Evolutionary conservation across 2,113 vertebrate species (phyloP).

Genomic region (Cottus gobio): DNA sequence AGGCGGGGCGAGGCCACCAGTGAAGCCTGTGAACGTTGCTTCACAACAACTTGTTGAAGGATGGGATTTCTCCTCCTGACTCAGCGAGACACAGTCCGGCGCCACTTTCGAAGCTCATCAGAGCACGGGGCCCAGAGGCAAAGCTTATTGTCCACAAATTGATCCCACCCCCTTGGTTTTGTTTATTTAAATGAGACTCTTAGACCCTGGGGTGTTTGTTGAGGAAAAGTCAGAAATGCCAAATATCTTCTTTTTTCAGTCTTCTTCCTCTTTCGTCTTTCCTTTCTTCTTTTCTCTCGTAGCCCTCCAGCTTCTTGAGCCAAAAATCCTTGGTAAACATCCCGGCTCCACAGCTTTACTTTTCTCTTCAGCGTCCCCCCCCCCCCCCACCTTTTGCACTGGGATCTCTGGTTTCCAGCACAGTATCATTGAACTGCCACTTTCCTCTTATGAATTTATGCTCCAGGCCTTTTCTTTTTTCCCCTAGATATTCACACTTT

Average conservation of each 20-base stretch:
- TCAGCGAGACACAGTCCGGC: slow-evolving; percentile 70
- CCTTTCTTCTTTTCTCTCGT: slow-evolving; percentile 78
- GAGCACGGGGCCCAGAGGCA: slow-evolving; percentile 68
- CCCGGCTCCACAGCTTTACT: slow-evolving; percentile 72
- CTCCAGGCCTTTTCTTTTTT: neutral
- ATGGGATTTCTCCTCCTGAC: slow-evolving; percentile 75
- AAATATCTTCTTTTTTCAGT: slow-evolving; percentile 73
- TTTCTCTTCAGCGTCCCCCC: slow-evolving; percentile 47
- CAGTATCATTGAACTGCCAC: slow-evolving; percentile 49
- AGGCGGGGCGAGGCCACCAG: slow-evolving; percentile 67
- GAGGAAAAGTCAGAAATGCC: slow-evolving; percentile 78
- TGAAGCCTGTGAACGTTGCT: slow-evolving; percentile 71
- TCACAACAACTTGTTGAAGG: slow-evolving; percentile 76
- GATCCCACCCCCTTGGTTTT: slow-evolving; percentile 78
- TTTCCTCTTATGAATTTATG: slow-evolving; percentile 28
- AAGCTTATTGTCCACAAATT: slow-evolving; percentile 78
- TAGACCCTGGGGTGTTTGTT: slow-evolving; percentile 78
- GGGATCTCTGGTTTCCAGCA: slow-evolving; percentile 64
- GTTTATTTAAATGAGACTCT: slow-evolving; percentile 83
- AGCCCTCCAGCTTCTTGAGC: slow-evolving; percentile 74
- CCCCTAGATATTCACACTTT: neutral
- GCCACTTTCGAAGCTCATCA: slow-evolving; percentile 72
- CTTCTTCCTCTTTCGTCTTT: slow-evolving; percentile 71
- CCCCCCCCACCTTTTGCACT: slow-evolving; percentile 37
- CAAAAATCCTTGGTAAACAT: slow-evolving; percentile 83